Evolutionary conservation across 2,888 invertebrate species (phyloP).

Genomic region (Eristalinus aeneus): DNA sequence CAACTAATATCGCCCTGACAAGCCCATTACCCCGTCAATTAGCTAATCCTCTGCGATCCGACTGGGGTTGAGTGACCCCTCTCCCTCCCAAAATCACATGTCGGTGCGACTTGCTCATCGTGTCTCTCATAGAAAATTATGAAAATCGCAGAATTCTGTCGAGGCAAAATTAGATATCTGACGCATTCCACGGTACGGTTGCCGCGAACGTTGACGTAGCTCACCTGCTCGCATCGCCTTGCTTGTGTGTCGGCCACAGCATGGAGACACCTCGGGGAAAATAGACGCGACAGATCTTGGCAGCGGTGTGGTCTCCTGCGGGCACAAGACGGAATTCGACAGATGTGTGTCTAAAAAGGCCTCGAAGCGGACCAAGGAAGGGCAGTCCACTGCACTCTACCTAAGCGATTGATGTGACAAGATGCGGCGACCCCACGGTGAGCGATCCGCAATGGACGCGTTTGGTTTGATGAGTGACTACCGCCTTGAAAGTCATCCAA

Average conservation of each 20-base stretch:
- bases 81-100: conserved; percentile 5
- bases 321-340: background rate
- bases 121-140: conserved; percentile 17
- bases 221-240: conserved; percentile 55
- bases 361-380: conserved; percentile 11
- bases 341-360: conserved; percentile 19
- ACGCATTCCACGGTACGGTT: conserved; percentile 52
- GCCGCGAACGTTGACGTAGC: conserved; percentile 63
- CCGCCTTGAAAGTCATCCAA: conserved; percentile 48
- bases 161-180: conserved; percentile 49
- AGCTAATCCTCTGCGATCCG: conserved; percentile 24
- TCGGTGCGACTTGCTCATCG: background rate
- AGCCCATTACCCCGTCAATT: conserved; percentile 29
- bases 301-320: background rate
- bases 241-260: background rate
- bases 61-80: conserved; percentile 36
- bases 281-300: background rate
- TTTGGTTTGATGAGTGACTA: conserved; percentile 7
- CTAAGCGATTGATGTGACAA: conserved; percentile 28
- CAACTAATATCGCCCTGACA: conserved; percentile 20
- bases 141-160: conserved; percentile 13
- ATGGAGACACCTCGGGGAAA: conserved; percentile 18
- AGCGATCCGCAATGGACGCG: conserved; percentile 23
- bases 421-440: conserved; percentile 34
- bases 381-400: conserved; percentile 22